A percentile compares a stretch with the other conserved stretches of the same genome.
Evolutionary conservation across 1,140 invertebrate species (phyloP).

Genomic region (Drosophila ficusphila): DNA sequence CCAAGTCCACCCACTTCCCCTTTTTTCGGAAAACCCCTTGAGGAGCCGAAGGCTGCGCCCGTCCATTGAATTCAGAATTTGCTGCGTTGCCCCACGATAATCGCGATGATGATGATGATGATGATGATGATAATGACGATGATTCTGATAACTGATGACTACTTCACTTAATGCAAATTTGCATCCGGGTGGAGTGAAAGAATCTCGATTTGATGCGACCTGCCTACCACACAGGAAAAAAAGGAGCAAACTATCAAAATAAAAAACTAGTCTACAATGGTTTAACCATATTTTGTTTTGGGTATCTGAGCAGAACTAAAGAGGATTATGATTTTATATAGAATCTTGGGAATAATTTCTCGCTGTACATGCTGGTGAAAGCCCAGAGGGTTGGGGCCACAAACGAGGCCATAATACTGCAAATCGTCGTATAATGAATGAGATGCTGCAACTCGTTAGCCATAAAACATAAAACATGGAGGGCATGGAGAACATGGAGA

Average conservation of each 20-base stretch:
- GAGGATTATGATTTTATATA: no score
- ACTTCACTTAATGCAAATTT: conserved; percentile 83
- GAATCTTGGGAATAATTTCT: neutral
- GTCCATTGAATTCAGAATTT: conserved; percentile 63
- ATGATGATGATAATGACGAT: conserved; percentile 38
- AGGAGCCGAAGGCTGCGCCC: conserved; percentile 22
- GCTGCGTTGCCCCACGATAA: conserved; percentile 32
- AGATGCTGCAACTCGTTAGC: conserved; percentile 61
- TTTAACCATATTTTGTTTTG: no score
- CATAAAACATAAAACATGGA: conserved; percentile 31
- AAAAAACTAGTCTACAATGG: no score
- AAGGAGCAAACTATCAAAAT: neutral
- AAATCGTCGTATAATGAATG: conserved; percentile 78
- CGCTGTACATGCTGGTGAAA: neutral
- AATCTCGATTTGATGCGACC: conserved; percentile 53
- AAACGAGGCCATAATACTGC: conserved; percentile 80
- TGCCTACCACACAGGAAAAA: conserved; percentile 6
- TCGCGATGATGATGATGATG: conserved; percentile 14
- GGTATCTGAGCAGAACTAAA: no score
- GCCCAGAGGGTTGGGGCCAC: conserved; percentile 5
- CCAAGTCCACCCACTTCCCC: neutral
- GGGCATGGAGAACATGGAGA: no score
- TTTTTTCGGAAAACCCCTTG: conserved; percentile 12
- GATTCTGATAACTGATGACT: conserved; percentile 77
- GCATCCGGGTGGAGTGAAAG: conserved; percentile 13